Evolutionary conservation across 2,113 vertebrate species (phyloP), one percentile per base, ranked within the genome.

Genomic region (Urocitellus parryii): DNA sequence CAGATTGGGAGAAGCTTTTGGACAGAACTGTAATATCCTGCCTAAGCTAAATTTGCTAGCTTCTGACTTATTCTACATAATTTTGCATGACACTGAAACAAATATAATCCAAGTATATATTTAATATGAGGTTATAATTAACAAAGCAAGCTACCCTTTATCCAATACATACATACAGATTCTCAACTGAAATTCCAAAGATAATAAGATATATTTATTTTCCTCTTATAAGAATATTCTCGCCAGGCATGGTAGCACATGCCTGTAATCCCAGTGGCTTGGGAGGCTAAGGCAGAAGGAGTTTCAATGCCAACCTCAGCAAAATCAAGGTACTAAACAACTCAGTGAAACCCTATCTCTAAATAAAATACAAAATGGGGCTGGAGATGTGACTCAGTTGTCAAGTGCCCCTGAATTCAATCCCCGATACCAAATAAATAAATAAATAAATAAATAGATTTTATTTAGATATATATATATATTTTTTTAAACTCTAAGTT

Each of bases 111-210:
- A 94, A 77, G 87, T 25, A 80, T 51, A 91, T 58, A 76, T 91
- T 96, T 42, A 70, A 29, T 80, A 94, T 63, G 42, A 63, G 8
- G 29, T 80, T 85, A 42, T 51, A 94, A n/a, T 74, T 95, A 83
- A 84, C 8, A 92, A 96, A 90, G 22, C 24, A 97, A 88, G 24
- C 12, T 29, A 84, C 45, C 42, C 25, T 81, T 88, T 51, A 70
- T 0, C 58, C 20, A 7, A 88, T 2, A 63, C 34, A 85, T 12
- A 90, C 1, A 24, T 25, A 95, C 0, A 84, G 25, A 76, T 94
- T 79, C 29, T 53, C 39, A 80, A 79, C 1, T 77, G 8, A 94
- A 90, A 91, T 39, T 63, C 72, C 72, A 91, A 48, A n/a, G 39
- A 84, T 1, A 95, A 5, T 42, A 90, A 79, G 14, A 51, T 88